A percentile compares a stretch with the other conserved stretches of the same genome.
These are phyloP conservation scores for Drosophila rubida DNA, from an alignment of 2,888 invertebrate genomes.

Conservation along the genomic window DNA sequence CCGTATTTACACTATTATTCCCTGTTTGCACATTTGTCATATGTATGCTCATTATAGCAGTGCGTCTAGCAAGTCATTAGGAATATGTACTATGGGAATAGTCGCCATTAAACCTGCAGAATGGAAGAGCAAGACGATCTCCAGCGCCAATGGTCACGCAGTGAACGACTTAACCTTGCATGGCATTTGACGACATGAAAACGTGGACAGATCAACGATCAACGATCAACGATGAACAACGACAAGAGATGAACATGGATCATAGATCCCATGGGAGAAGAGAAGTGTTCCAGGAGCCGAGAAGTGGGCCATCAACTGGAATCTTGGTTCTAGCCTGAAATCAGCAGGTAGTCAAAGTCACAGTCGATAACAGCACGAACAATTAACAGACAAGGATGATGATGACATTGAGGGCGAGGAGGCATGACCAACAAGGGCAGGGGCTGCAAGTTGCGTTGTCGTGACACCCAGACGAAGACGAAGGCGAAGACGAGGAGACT, in stretches of 20 bases:
- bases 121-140: constrained; percentile 4
- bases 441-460: constrained; percentile 42
- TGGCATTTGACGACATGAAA: constrained; percentile 51
- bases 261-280: constrained; percentile 29
- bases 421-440: constrained; percentile 5
- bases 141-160: constrained; percentile 45
- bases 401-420: background rate
- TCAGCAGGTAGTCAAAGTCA: constrained; percentile 50
- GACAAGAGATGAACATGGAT: constrained; percentile 39
- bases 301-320: constrained; percentile 32
- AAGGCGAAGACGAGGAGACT: constrained; percentile 4
- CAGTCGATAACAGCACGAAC: constrained; percentile 51
- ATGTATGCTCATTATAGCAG: constrained; percentile 40
- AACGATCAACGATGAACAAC: constrained; percentile 31
- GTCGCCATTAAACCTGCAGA: constrained; percentile 45
- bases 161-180: constrained; percentile 65
- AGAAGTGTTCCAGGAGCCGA: background rate
- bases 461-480: constrained; percentile 49
- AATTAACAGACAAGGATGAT: constrained; percentile 62
- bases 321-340: constrained; percentile 30
- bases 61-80: constrained; percentile 35
- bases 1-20: background rate
- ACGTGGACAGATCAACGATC: constrained; percentile 54
- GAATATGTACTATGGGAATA: constrained; percentile 64
- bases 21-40: constrained; percentile 56